phyloP scores from a whole-genome alignment of 2,888 invertebrate genomes.

The Ischnura elegans region DNA sequence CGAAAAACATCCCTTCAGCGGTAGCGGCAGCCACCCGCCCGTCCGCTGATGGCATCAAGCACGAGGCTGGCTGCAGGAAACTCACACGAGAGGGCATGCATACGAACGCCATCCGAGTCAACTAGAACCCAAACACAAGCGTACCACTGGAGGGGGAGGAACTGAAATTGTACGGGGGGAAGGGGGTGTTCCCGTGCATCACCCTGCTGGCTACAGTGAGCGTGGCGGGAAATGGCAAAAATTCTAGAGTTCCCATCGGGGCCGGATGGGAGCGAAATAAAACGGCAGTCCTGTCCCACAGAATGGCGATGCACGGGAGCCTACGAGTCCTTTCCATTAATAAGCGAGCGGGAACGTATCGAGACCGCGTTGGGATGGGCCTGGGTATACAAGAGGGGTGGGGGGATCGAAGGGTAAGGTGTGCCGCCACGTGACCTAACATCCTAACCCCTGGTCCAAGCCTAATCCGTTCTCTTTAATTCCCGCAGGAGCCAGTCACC shows the following conservation, averaged over 20 bases:
- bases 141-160: not conserved
- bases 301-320: not conserved
- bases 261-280: not conserved
- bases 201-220: not conserved
- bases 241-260: not conserved
- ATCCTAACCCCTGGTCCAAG: not conserved
- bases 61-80: not conserved
- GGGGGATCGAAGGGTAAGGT: too few relatives aligned
- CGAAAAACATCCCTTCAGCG: not conserved
- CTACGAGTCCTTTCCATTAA: not conserved
- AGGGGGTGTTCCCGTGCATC: not conserved
- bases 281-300: not conserved
- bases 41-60: constrained; percentile 27
- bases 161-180: not conserved
- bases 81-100: not conserved
- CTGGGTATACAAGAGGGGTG: too few relatives aligned
- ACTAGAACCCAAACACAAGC: not conserved
- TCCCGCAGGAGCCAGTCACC: not conserved
- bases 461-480: not conserved
- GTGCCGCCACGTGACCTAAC: too few relatives aligned
- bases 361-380: too few relatives aligned
- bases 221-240: not conserved
- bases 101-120: not conserved
- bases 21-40: not conserved
- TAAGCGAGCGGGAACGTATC: not conserved